Conservation (phyloP, 2,888 invertebrate genomes). For the Drepanosiphum platanoidis region DNA sequence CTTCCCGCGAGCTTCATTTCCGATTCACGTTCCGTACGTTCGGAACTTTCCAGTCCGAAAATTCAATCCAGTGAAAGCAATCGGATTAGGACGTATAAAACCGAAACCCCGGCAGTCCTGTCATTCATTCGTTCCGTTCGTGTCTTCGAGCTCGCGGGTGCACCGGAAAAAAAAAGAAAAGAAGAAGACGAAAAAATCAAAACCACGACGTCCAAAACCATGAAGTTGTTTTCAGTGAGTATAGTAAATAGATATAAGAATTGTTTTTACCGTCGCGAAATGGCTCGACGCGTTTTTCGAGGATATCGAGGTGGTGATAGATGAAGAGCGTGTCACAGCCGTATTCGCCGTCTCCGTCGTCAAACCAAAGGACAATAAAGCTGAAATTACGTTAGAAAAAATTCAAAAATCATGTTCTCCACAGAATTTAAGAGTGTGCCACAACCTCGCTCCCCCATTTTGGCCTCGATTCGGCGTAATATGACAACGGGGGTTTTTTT, state of each 20-base stretch:
- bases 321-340: no score
- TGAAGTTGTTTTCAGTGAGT: constrained; percentile 50
- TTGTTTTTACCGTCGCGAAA: not conserved
- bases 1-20: constrained; percentile 56
- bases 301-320: not conserved
- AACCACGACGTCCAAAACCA: not conserved
- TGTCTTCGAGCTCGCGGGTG: constrained; percentile 24
- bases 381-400: no score
- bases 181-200: not conserved
- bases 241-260: not conserved
- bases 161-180: not conserved
- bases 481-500: not conserved
- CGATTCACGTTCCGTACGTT: constrained; percentile 33
- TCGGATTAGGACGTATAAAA: constrained; percentile 36
- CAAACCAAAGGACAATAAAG: no score
- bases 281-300: not conserved
- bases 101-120: not conserved
- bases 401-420: no score
- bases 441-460: no score
- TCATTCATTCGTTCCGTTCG: constrained; percentile 35
- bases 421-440: no score
- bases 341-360: no score
- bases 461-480: no score
- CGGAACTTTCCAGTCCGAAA: constrained; percentile 54
- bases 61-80: constrained; percentile 51